Evolutionary conservation across 2,888 invertebrate species (phyloP).

Genomic region (Eumacrocentrus americanus): DNA sequence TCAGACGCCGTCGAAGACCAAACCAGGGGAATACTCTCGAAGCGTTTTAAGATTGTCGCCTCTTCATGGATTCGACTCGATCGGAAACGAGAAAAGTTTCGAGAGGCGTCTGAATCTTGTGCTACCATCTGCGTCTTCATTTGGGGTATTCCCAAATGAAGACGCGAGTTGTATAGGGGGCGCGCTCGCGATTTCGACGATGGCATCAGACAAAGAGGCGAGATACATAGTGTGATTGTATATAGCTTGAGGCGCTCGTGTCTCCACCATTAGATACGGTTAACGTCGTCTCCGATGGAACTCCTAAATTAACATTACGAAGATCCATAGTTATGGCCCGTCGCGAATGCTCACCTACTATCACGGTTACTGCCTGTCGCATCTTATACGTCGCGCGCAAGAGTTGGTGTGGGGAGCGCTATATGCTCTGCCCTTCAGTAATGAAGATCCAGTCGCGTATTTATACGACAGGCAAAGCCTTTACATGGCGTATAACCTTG

Average conservation of each 20-base stretch:
- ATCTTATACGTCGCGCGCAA: constrained; percentile 38
- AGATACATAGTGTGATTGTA: constrained; percentile 11
- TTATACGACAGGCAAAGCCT: constrained; percentile 48
- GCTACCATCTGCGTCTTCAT: too few species aligned
- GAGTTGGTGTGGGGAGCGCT: too few species aligned
- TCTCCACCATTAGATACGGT: constrained; percentile 50
- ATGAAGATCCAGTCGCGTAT: constrained; percentile 51
- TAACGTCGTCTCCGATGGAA: constrained; percentile 48
- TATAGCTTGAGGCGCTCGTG: constrained; percentile 29
- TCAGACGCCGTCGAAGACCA: background rate
- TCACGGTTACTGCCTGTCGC: constrained; percentile 34
- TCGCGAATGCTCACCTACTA: constrained; percentile 32
- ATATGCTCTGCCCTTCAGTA: constrained; percentile 37
- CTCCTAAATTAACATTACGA: constrained; percentile 57
- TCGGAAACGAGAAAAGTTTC: constrained; percentile 56
- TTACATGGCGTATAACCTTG: constrained; percentile 40
- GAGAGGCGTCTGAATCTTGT: constrained; percentile 38
- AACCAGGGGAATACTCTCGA: too few species aligned
- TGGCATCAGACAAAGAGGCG: constrained; percentile 16
- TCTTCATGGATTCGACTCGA: constrained; percentile 43
- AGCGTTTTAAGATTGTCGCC: constrained; percentile 12
- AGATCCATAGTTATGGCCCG: constrained; percentile 53
- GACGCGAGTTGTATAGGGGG: background rate
- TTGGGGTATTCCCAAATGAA: too few species aligned
- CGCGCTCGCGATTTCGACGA: background rate